Conservation (phyloP, 2,888 invertebrate species). For the Ophraella communa region DNA sequence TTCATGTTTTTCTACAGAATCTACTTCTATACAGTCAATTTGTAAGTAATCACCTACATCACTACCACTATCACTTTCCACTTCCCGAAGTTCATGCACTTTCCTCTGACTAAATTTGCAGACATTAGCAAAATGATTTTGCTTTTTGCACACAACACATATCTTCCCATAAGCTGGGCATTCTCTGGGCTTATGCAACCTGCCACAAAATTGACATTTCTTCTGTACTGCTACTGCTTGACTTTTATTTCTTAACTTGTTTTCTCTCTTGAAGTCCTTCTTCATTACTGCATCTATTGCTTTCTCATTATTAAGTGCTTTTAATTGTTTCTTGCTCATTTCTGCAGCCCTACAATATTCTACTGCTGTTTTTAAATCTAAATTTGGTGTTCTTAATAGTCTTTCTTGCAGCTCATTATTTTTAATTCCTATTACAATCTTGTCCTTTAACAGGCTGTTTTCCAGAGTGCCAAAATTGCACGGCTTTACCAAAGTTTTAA, state of each 20-base stretch:
- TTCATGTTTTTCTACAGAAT: too few relatives aligned
- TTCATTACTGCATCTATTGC: too few relatives aligned
- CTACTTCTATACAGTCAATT: background rate
- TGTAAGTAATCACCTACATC: too few relatives aligned
- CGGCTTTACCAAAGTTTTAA: too few relatives aligned
- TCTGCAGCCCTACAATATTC: background rate
- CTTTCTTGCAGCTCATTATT: background rate
- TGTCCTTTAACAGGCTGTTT: background rate
- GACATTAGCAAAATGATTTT: constrained; percentile 32
- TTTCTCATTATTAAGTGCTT: too few relatives aligned
- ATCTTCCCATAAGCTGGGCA: constrained; percentile 37
- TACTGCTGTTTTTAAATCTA: background rate
- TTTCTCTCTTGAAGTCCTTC: too few relatives aligned
- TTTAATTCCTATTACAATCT: background rate
- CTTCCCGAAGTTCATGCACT: too few relatives aligned
- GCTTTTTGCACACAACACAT: constrained; percentile 28
- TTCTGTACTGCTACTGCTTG: too few relatives aligned
- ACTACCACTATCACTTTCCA: too few relatives aligned
- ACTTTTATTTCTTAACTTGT: too few relatives aligned
- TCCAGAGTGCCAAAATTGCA: too few relatives aligned
- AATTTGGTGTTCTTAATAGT: background rate
- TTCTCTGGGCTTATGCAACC: background rate
- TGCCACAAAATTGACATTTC: too few relatives aligned
- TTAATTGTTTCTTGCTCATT: background rate
- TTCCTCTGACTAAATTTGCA: constrained; percentile 19